A percentile compares a stretch with the other conserved stretches of the same genome.
Conservation (phyloP, 2,113 vertebrate species). For the Cyanoderma ruficeps region DNA sequence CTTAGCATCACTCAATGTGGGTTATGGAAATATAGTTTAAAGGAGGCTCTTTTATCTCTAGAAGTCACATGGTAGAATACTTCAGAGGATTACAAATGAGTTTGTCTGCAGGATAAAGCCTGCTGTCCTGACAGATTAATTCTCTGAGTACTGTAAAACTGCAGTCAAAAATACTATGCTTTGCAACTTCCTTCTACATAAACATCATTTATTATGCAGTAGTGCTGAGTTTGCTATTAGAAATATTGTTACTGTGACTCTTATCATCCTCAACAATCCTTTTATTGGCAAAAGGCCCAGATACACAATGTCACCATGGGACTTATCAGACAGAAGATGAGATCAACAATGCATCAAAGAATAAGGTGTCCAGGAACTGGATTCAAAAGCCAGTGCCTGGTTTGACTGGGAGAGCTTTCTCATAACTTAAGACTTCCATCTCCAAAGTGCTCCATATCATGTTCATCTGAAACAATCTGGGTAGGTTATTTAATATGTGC, state of each 20-base stretch:
- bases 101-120: conserved; percentile 45
- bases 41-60: conserved; percentile 42
- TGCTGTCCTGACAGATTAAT: conserved; percentile 40
- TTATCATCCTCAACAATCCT: background rate
- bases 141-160: background rate
- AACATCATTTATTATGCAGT: background rate
- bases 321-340: background rate
- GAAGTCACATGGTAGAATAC: conserved; percentile 49
- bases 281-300: background rate
- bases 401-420: background rate
- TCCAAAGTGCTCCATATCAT: background rate
- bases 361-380: background rate
- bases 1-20: conserved; percentile 24
- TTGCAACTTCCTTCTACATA: conserved; percentile 16
- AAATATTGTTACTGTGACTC: background rate
- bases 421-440: background rate
- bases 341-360: background rate
- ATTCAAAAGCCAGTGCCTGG: background rate
- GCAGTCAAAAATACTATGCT: background rate
- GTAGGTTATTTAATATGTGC: background rate
- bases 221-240: background rate
- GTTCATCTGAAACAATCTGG: background rate
- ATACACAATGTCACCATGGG: rapidly evolving
- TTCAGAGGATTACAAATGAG: conserved; percentile 55
- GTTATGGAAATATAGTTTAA: conserved; percentile 26